A percentile compares a stretch with the other conserved stretches of the same genome.
Conservation (phyloP, 2,797 vertebrate genomes). For the Sciurus vulgaris region DNA sequence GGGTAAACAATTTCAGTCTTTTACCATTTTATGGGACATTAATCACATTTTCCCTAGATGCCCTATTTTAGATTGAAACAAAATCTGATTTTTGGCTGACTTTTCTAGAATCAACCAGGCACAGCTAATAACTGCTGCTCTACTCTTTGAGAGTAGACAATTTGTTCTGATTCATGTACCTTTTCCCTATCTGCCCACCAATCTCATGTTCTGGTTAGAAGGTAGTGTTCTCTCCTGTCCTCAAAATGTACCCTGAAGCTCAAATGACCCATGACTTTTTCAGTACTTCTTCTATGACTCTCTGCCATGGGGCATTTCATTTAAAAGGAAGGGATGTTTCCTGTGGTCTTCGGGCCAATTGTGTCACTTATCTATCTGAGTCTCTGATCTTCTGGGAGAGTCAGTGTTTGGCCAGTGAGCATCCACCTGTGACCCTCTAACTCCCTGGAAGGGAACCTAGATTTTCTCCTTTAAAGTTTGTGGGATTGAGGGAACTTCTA, state of each 20-base stretch:
- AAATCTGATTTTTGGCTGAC: neutral
- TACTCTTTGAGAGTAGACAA: neutral
- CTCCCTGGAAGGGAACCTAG: neutral
- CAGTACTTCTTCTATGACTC: neutral
- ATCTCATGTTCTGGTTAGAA: neutral
- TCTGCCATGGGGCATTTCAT: neutral
- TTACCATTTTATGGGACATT: neutral
- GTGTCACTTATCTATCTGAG: too few species aligned
- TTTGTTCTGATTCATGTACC: neutral
- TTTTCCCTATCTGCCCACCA: neutral
- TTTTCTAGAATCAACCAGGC: neutral
- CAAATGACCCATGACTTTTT: neutral
- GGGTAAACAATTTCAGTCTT: neutral
- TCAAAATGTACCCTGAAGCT: neutral
- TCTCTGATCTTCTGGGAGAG: neutral
- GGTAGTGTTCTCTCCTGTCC: neutral
- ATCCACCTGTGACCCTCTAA: neutral
- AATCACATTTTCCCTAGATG: neutral
- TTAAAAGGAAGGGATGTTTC: neutral
- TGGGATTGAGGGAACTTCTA: neutral
- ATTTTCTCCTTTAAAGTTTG: neutral
- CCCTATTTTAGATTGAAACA: neutral
- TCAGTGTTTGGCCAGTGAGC: neutral
- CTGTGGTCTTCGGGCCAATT: neutral
- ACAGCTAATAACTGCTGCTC: neutral